Evolutionary conservation across 2,113 vertebrate genomes (phyloP), one percentile per base, ranked within the genome.

Genomic region (Corythornis cristatus): DNA sequence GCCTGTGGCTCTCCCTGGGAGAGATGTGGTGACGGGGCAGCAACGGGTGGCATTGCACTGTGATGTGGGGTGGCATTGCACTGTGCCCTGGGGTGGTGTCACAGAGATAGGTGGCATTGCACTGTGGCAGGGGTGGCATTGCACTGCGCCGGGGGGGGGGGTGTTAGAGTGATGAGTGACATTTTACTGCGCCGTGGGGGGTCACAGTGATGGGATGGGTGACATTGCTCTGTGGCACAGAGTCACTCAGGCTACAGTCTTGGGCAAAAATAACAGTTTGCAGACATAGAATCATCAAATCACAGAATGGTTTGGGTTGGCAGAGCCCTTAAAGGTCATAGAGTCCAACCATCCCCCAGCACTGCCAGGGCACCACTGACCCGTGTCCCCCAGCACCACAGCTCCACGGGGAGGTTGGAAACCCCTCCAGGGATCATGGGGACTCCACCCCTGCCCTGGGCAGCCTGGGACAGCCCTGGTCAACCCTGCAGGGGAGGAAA

Each of bases 21-120:
- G 3, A 15, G 45, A 8, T 6, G 0, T 0, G 1, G 72, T 21
- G 85, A 80, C 4, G 18, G 37, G 50, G 12, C 62, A 58, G 76
- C 5, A 2, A 13, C 1, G 17, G 28, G 28, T 40, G 71, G 42
- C 70, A 37, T 2, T 62, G 80, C 42, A 16, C 4, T 21, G 65
- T 0, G 0, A 9, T 20, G 4, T 0, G 2, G 26, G 56, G 70
- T 45, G 71, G 14, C 83, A 33, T 9, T 11, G 2, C 33, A 0
- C 4, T 26, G 53, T 12, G 22, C 15, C 16, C 4, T 51, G 50
- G 26, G 5, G 26, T 23, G 33, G 17, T 35, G 33, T 29, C 60
- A 37, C 29, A 5, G 28, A 0, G 1, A 29, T 0, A 18, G 16
- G 16, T 21, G 42, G 11, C 58, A 45, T 16, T 40, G 45, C 35